Percentiles rank a stretch among this genome's conserved stretches.
Evolutionary conservation across 1,140 invertebrate species (phyloP).

Genomic region (Orius laevigatus): DNA sequence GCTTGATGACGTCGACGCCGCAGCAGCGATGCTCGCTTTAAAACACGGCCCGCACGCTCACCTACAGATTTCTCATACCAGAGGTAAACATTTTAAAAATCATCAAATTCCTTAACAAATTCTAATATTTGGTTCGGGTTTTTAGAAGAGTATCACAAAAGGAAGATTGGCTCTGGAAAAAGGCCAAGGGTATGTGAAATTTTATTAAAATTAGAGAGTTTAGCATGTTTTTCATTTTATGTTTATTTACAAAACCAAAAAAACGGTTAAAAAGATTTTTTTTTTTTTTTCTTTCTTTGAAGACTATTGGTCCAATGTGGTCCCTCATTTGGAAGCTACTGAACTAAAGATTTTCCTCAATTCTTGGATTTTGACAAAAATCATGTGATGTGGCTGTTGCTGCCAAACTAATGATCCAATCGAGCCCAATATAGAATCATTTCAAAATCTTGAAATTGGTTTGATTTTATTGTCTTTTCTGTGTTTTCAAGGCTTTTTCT

Average conservation of each 20-base stretch:
- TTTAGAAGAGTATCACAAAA: slow-evolving; percentile 19
- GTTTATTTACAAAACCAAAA: neutral
- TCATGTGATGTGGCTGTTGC: no score
- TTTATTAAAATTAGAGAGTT: neutral
- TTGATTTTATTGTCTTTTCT: no score
- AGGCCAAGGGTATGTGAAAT: no score
- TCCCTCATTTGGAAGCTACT: no score
- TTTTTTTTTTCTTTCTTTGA: no score
- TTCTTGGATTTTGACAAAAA: no score
- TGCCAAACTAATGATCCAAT: no score
- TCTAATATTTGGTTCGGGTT: neutral
- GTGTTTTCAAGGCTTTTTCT: no score
- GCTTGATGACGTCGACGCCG: slow-evolving; percentile 52
- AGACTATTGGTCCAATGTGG: no score
- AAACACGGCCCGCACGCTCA: slow-evolving; percentile 47
- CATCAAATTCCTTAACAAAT: slow-evolving; percentile 15
- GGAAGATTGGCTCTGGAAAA: slow-evolving; percentile 1
- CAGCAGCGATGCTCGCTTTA: slow-evolving; percentile 62
- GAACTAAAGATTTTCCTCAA: no score
- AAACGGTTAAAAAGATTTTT: neutral
- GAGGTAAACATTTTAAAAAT: slow-evolving; percentile 25
- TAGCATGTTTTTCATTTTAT: neutral
- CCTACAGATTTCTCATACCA: slow-evolving; percentile 26
- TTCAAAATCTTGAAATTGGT: no score
- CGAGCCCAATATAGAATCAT: no score